phyloP scores from a whole-genome alignment of 23 tunicate genomes.

The Clavelina lepadiformis region DNA sequence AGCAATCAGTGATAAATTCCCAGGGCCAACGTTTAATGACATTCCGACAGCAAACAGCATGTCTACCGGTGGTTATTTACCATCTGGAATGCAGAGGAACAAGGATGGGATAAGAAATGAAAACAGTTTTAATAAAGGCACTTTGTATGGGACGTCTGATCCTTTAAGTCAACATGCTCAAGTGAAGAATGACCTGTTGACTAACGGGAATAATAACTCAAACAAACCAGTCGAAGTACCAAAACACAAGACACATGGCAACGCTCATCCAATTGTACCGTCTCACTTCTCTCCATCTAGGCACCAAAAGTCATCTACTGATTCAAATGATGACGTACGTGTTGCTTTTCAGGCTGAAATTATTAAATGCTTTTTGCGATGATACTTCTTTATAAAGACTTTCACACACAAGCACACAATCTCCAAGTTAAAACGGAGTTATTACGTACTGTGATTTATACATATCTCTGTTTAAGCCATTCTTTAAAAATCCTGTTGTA shows the following conservation, averaged over 20 bases:
- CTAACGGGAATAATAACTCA: not conserved
- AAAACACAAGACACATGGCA: not conserved
- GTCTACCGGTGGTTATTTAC: conserved; percentile 40
- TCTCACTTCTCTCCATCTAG: conserved; percentile 27
- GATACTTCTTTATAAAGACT: no score
- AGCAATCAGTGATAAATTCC: conserved; percentile 3
- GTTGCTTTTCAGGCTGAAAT: no score
- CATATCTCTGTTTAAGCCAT: no score
- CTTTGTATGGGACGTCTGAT: not conserved
- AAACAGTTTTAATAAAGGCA: not conserved
- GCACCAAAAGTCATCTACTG: no score
- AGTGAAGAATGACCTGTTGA: not conserved
- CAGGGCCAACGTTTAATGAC: conserved; percentile 13
- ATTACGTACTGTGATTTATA: no score
- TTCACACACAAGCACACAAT: no score
- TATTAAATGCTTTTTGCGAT: no score
- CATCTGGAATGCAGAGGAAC: conserved; percentile 40
- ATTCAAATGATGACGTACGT: no score
- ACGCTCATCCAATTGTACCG: conserved; percentile 22
- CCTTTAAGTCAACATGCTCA: not conserved
- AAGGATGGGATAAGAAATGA: no score
- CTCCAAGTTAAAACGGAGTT: no score
- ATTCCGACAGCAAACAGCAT: conserved; percentile 1
- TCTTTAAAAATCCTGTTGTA: no score
- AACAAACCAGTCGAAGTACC: conserved; percentile 1